Base-by-base conservation (phyloP, 1,140 invertebrate genomes). In the Orchesella cincta region DNA sequence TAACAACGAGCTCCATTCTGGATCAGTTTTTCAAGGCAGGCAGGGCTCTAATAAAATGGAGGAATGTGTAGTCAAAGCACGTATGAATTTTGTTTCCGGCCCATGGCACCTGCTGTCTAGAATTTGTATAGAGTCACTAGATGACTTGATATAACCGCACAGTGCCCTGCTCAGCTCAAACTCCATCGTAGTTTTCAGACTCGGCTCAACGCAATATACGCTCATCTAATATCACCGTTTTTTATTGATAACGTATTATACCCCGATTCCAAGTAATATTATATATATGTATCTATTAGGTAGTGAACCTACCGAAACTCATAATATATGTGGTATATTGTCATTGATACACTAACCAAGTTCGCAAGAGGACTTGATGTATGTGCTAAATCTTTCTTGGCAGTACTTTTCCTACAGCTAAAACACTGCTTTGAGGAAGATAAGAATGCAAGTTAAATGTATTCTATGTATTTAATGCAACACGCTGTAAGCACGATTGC, bases 81-180 rank as follows among this genome's bases (percentile, higher is more conserved):
- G 80, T 81, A 76, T 77, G 78, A 81, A 79, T 81, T 81, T 81
- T 81, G 80, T 81, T 81, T 81, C 80, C 80, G 80, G 80, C 72
- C 80, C 78, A 76, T 77, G 76, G 80, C 80, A 81, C 80, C 80
- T 81, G 77, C 80, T 81, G 77, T 76, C 57, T 39, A 70, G 70
- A 80, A 75, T 76, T 78, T 77, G 78, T 77, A 75, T 77, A 74
- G 51, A 57, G n/a, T 73, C 29, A 31, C 36, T 67, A 12, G 31
- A 67, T 67, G 62, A 33, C 31, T 67, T 29, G 62, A 67, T 67
- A 67, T 67, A 67, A 12, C 8, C 52, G 14, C 52, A 14, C 23
- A 14, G 52, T 57, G 23, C 23, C 39, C 39, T 46, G 18, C 39
- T 46, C n/a, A n/a, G n/a, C n/a, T n/a, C n/a, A n/a, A n/a, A n/a